Conservation (phyloP, 35 echinoderm and acorn worm species). For the Apostichopus californicus region DNA sequence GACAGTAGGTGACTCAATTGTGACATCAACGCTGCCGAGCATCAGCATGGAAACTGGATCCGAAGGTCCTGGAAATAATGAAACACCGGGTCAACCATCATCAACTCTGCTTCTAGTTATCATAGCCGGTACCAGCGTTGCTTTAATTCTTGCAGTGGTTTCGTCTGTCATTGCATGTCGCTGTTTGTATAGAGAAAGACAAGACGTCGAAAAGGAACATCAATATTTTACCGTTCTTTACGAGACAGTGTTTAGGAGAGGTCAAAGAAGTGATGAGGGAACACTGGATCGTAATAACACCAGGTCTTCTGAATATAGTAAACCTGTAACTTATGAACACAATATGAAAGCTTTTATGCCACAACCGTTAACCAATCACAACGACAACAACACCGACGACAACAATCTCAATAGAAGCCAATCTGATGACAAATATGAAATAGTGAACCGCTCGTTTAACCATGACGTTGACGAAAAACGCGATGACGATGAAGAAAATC, state of each 20-base stretch:
- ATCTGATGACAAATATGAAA: neutral
- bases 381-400: neutral
- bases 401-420: neutral
- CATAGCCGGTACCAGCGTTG: neutral
- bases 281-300: neutral
- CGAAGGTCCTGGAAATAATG: neutral
- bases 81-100: neutral
- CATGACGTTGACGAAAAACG: neutral
- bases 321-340: neutral
- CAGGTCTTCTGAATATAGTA: neutral
- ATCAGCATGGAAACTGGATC: neutral
- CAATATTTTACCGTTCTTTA: neutral
- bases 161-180: neutral
- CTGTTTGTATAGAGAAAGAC: neutral
- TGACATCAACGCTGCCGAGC: neutral
- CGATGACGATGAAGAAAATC: neutral
- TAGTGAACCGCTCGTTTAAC: neutral
- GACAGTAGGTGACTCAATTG: neutral
- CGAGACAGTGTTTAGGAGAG: neutral
- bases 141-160: neutral
- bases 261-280: neutral
- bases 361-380: neutral
- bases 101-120: neutral
- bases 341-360: neutral
- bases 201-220: neutral